phyloP scores from a whole-genome alignment of 2,113 vertebrate species.

The Spea bombifrons region DNA sequence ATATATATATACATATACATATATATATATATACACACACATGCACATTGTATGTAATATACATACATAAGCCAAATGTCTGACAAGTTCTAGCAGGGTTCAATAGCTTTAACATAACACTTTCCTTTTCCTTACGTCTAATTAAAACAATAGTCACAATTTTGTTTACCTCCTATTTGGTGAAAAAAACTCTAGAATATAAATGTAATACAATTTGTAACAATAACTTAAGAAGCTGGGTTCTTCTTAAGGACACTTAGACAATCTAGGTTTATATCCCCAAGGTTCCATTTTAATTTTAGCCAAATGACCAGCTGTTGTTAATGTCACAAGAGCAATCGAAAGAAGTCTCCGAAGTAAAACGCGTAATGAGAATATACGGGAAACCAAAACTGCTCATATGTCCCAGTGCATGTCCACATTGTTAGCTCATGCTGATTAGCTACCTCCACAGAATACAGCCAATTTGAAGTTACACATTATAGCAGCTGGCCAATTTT shows the following conservation, averaged over 20 bases:
- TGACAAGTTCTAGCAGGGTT: too few species aligned
- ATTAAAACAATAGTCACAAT: too few species aligned
- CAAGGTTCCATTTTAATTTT: slow-evolving; percentile 12
- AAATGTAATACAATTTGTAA: neutral
- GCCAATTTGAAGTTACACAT: slow-evolving; percentile 16
- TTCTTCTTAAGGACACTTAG: neutral
- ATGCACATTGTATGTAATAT: too few species aligned
- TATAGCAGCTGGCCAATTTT: slow-evolving; percentile 17
- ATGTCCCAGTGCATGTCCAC: neutral
- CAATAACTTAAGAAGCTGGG: neutral
- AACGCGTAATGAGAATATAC: neutral
- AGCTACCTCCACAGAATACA: neutral
- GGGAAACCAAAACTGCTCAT: neutral
- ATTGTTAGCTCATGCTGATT: slow-evolving; percentile 1
- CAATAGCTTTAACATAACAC: too few species aligned
- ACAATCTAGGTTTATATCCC: neutral
- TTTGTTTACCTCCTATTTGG: too few species aligned
- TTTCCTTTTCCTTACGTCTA: too few species aligned
- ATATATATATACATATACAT: too few species aligned
- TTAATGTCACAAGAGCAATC: slow-evolving; percentile 6
- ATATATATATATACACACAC: too few species aligned
- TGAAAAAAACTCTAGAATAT: too few species aligned
- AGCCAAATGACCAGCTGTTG: slow-evolving; percentile 21
- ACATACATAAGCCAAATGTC: too few species aligned
- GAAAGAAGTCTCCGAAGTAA: neutral